Conservation (phyloP, 1,140 invertebrate genomes). For the Calliopsis andreniformis region DNA sequence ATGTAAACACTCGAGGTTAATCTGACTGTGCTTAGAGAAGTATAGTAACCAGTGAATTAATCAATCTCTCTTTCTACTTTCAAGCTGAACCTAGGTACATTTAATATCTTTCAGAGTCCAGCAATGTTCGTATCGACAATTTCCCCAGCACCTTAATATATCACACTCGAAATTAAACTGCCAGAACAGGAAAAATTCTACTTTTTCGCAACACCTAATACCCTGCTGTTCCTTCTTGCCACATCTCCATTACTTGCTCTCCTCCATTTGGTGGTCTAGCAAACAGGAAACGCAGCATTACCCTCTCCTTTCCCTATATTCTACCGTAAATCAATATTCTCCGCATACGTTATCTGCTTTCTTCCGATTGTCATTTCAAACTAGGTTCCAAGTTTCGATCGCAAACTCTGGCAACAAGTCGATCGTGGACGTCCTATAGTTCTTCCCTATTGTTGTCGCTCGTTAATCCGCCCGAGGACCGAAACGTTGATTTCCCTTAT, state of each 20-base stretch:
- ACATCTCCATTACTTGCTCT: background rate
- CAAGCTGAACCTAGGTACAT: background rate
- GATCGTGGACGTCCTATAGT: background rate
- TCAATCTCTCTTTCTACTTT: too few species aligned
- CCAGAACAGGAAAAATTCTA: background rate
- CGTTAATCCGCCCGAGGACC: background rate
- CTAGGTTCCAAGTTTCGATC: background rate
- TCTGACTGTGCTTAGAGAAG: too few species aligned
- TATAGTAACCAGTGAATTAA: too few species aligned
- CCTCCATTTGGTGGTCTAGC: background rate
- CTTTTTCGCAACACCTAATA: background rate
- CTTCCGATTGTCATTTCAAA: slow-evolving; percentile 7
- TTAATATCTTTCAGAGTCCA: too few species aligned
- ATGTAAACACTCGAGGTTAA: too few species aligned
- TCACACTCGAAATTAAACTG: slow-evolving; percentile 31
- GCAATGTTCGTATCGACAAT: background rate
- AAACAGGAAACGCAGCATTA: slow-evolving; percentile 1
- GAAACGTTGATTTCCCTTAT: slow-evolving; percentile 26
- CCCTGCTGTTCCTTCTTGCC: background rate
- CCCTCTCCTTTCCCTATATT: background rate
- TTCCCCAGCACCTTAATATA: slow-evolving; percentile 4
- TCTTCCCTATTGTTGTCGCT: background rate
- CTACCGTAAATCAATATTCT: background rate
- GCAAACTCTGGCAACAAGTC: background rate
- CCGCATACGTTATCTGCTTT: background rate